Evolutionary conservation across 2,113 vertebrate genomes (phyloP).

Genomic region (Gymnocephalus cernua): DNA sequence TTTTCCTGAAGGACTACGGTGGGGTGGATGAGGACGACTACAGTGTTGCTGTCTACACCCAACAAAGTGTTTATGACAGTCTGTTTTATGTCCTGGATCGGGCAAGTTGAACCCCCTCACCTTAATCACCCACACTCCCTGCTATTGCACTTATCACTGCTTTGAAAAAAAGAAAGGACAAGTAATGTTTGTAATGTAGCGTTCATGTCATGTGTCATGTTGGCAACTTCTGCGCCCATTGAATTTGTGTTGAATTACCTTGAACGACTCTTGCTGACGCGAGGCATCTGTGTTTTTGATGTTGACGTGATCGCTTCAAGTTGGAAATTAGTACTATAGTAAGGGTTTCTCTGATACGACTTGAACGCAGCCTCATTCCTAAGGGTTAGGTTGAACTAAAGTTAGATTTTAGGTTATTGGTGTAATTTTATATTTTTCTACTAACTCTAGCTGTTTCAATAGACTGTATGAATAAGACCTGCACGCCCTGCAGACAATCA

Average conservation of each 20-base stretch:
- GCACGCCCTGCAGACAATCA: neutral
- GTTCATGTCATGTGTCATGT: neutral
- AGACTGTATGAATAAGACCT: no score
- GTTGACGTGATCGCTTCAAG: no score
- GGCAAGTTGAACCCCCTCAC: slow-evolving; percentile 78
- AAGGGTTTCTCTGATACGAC: neutral
- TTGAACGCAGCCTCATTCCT: neutral
- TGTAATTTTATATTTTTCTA: neutral
- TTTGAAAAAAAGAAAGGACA: no score
- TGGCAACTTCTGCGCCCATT: no score
- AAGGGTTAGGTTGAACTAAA: neutral
- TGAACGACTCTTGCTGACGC: no score
- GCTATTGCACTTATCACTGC: no score
- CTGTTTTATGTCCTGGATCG: slow-evolving; percentile 91
- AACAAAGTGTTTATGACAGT: slow-evolving; percentile 87
- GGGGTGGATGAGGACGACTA: slow-evolving; percentile 93
- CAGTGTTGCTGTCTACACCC: slow-evolving; percentile 89
- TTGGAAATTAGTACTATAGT: no score
- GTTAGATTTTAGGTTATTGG: neutral
- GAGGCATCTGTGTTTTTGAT: no score
- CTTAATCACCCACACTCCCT: neutral
- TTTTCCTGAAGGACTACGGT: slow-evolving; percentile 93
- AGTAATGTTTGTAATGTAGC: neutral
- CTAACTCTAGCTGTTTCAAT: no score
- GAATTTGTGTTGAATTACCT: no score